Evolutionary conservation across 2,113 vertebrate species (phyloP), one percentile per base, ranked within the genome.

Genomic region (Phalacrocorax pelagicus): DNA sequence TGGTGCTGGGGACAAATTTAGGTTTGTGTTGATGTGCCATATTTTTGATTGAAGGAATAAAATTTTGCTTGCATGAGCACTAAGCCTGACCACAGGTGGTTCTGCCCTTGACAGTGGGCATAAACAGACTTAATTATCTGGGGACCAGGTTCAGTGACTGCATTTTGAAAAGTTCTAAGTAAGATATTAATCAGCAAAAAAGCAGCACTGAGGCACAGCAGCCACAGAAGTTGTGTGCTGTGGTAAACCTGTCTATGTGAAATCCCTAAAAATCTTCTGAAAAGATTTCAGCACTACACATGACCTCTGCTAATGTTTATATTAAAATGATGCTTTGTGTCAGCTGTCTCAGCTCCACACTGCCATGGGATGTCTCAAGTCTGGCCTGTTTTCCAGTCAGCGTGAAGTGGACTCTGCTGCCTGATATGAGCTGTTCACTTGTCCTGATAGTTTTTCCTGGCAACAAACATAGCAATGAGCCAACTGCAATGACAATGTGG

Each of bases 281-380:
- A 81, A 88, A 49, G 62, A 67, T 84, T 86, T 78, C 70, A 81
- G 54, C 29, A 47, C 65, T 86, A 88, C 51, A 44, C 65, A 34
- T 92, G 95, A 59, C 86, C 65, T 72, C 59, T 57, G 36, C 82
- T 96, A 84, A 92, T 95, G 47, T 72, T 92, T 90, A 46, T 30
- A 92, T 91, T 86, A 29, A 86, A 90, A 73, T 66, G 81, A 77
- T 0, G 4, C 40, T 71, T 67, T 34, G 44, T 95, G 91, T 88
- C 92, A 92, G 81, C 88, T 91, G 74, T 83, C 83, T 86, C 51
- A 81, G 46, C 62, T 73, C 42, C 47, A 29, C 67, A 5, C 49
- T 82, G 67, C 94, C 12, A 0, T 38, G 71, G 71, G 90, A 85
- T 73, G 0, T 92, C 90, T 94, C 46, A 54, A 81, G 67, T 80